Conservation (phyloP, 2,797 vertebrate species). For the Macroramphosus scolopax region DNA sequence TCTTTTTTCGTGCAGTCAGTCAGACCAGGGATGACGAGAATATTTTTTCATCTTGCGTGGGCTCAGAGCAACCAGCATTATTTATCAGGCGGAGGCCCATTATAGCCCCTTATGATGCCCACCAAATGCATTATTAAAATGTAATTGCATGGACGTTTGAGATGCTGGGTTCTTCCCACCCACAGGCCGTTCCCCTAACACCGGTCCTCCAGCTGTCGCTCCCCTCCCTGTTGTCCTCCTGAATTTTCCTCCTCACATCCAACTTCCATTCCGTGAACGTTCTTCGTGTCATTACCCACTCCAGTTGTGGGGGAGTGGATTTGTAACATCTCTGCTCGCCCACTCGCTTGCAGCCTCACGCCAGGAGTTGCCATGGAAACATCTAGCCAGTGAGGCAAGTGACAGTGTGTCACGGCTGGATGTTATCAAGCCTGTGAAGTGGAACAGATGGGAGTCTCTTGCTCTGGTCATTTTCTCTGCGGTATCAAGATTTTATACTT, state of each 20-base stretch:
- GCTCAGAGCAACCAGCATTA: slow-evolving; percentile 61
- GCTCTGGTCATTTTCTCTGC: slow-evolving; percentile 52
- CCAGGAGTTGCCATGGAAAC: slow-evolving; percentile 70
- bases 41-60: slow-evolving; percentile 73
- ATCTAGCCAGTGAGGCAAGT: slow-evolving; percentile 60
- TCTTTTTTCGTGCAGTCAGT: slow-evolving; percentile 47
- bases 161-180: slow-evolving; percentile 55
- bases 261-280: slow-evolving; percentile 9
- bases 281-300: slow-evolving; percentile 65
- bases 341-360: slow-evolving; percentile 53
- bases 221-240: slow-evolving; percentile 13
- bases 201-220: slow-evolving; percentile 22
- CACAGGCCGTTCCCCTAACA: slow-evolving; percentile 45
- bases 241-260: slow-evolving; percentile 5
- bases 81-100: slow-evolving; percentile 56
- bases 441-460: slow-evolving; percentile 70
- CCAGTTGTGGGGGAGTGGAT: slow-evolving; percentile 63
- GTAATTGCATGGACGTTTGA: slow-evolving; percentile 61
- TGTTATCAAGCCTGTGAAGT: slow-evolving; percentile 62
- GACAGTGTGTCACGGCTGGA: slow-evolving; percentile 65
- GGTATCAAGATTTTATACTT: slow-evolving; percentile 36
- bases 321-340: slow-evolving; percentile 62
- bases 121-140: slow-evolving; percentile 72
- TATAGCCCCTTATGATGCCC: slow-evolving; percentile 61
- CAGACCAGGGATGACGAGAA: slow-evolving; percentile 51